phyloP scores from a whole-genome alignment of 2,888 invertebrate species.

The Anthrax anthrax region DNA sequence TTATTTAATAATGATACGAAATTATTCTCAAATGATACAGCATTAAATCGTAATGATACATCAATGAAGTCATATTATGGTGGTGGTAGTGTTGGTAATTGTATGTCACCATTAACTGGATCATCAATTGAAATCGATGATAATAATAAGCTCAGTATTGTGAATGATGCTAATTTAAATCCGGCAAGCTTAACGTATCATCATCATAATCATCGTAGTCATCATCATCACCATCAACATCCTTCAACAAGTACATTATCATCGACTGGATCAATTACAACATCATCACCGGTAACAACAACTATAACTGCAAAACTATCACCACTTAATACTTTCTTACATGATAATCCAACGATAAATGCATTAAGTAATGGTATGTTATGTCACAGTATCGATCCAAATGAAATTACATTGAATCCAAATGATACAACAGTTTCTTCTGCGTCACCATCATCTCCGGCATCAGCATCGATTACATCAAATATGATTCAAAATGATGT shows the following conservation, averaged over 20 bases:
- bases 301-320: neutral
- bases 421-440: neutral
- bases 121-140: slow-evolving; percentile 6
- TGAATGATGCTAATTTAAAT: slow-evolving; percentile 30
- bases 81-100: neutral
- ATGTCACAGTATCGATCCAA: neutral
- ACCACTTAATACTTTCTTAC: neutral
- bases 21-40: slow-evolving; percentile 7
- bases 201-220: slow-evolving; percentile 2
- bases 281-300: neutral
- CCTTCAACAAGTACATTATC: neutral
- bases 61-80: neutral
- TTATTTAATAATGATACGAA: slow-evolving; percentile 6
- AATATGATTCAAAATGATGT: neutral
- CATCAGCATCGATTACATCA: neutral
- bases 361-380: slow-evolving; percentile 3
- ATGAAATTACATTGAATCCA: neutral
- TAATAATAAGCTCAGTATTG: slow-evolving; percentile 24
- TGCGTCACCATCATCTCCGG: neutral
- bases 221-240: slow-evolving; percentile 3
- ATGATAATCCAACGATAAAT: neutral
- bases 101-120: too few species aligned
- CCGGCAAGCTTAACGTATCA: slow-evolving; percentile 20
- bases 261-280: too few species aligned
- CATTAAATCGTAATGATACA: slow-evolving; percentile 1